A percentile compares a stretch with the other conserved stretches of the same genome.
Evolutionary conservation across 2,888 invertebrate genomes (phyloP).

Genomic region (Alcis repandata): DNA sequence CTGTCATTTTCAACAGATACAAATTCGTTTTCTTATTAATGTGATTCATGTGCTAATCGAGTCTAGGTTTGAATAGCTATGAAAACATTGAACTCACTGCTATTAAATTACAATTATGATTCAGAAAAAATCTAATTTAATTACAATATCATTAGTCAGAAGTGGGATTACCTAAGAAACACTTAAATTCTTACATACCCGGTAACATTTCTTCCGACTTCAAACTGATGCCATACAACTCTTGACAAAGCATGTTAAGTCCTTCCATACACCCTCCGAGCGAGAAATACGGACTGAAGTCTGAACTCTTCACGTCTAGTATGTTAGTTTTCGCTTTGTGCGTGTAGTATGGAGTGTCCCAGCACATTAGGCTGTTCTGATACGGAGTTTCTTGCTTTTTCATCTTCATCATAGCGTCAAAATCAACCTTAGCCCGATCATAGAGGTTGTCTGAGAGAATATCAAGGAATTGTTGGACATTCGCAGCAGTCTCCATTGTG

Average conservation of each 20-base stretch:
- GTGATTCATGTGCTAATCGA: too few relatives aligned
- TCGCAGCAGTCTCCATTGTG: constrained; percentile 92
- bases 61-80: too few relatives aligned
- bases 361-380: constrained; percentile 84
- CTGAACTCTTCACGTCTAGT: constrained; percentile 89
- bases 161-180: not conserved
- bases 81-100: too few relatives aligned
- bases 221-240: constrained; percentile 93
- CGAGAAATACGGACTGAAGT: constrained; percentile 95
- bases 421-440: constrained; percentile 91
- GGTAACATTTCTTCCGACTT: constrained; percentile 90
- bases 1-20: not conserved
- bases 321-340: constrained; percentile 90
- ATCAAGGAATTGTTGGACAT: constrained; percentile 93
- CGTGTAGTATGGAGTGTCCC: constrained; percentile 96
- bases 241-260: constrained; percentile 94
- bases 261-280: constrained; percentile 99
- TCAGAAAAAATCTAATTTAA: too few relatives aligned
- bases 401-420: constrained; percentile 91
- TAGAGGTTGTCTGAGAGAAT: constrained; percentile 90
- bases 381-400: constrained; percentile 84
- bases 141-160: too few relatives aligned
- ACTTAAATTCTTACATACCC: constrained; percentile 69
- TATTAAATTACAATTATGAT: too few relatives aligned
- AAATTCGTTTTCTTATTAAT: too few relatives aligned